Conservation (phyloP, 2,888 invertebrate genomes). For the Ganaspis brasiliensis region DNA sequence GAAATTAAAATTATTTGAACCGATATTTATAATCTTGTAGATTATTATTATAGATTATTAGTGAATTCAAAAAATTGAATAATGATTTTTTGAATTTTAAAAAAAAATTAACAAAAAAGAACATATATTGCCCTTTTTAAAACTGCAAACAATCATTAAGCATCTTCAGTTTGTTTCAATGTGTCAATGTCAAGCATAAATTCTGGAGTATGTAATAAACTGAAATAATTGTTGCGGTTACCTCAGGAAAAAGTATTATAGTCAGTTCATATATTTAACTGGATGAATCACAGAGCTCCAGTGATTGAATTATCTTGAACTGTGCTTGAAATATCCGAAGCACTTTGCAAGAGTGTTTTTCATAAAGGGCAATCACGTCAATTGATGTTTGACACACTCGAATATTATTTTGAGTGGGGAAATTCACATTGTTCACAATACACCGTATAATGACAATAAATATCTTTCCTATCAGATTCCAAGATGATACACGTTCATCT, state of each 20-base stretch:
- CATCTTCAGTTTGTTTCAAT: not conserved
- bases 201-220: not conserved
- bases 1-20: too few relatives aligned
- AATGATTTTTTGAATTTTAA: too few relatives aligned
- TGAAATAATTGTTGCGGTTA: conserved; percentile 32
- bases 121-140: too few relatives aligned
- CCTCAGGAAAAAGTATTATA: conserved; percentile 21
- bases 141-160: too few relatives aligned
- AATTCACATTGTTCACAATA: not conserved
- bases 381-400: conserved; percentile 32
- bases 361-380: conserved; percentile 34
- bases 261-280: conserved; percentile 24
- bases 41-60: too few relatives aligned
- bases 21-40: too few relatives aligned
- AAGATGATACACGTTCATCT: not conserved
- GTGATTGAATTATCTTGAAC: conserved; percentile 19
- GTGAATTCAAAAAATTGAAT: too few relatives aligned
- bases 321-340: conserved; percentile 10
- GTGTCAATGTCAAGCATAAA: conserved; percentile 12
- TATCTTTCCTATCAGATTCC: not conserved
- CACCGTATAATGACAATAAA: conserved; percentile 2
- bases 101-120: not conserved
- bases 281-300: conserved; percentile 28
- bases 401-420: conserved; percentile 11
- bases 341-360: conserved; percentile 24